Evolutionary conservation across 2,888 invertebrate genomes (phyloP).

Genomic region (Eupithecia exiguata): DNA sequence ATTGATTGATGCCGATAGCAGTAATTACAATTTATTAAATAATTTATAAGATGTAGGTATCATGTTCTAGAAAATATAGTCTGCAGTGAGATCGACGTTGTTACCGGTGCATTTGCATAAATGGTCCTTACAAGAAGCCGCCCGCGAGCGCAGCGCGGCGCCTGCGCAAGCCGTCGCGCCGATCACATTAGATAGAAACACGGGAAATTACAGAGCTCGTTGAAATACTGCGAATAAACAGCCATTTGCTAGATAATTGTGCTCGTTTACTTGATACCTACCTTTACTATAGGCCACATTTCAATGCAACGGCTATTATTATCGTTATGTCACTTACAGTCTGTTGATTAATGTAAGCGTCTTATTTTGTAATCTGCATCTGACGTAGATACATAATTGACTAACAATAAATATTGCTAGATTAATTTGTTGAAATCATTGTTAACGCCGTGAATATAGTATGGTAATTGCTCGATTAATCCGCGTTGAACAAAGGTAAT

Average conservation of each 20-base stretch:
- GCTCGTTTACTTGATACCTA: slow-evolving; percentile 59
- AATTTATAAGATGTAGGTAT: slow-evolving; percentile 62
- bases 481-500: slow-evolving; percentile 59
- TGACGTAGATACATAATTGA: slow-evolving; percentile 18
- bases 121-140: slow-evolving; percentile 74
- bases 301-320: slow-evolving; percentile 47
- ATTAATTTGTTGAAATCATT: slow-evolving; percentile 38
- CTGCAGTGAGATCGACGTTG: slow-evolving; percentile 57
- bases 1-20: slow-evolving; percentile 69
- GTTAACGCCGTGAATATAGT: slow-evolving; percentile 34
- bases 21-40: slow-evolving; percentile 74
- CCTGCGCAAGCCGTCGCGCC: slow-evolving; percentile 64
- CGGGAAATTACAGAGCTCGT: slow-evolving; percentile 77
- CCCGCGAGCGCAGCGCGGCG: slow-evolving; percentile 61
- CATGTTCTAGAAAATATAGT: slow-evolving; percentile 47
- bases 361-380: slow-evolving; percentile 8
- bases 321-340: slow-evolving; percentile 21
- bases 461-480: slow-evolving; percentile 53
- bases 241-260: slow-evolving; percentile 74
- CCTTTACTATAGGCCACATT: slow-evolving; percentile 59
- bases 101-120: slow-evolving; percentile 74
- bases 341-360: slow-evolving; percentile 5
- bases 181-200: slow-evolving; percentile 72
- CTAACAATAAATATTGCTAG: slow-evolving; percentile 17
- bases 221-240: slow-evolving; percentile 73